Conservation (phyloP, 2,113 vertebrate genomes). For the Aegotheles bennettii region DNA sequence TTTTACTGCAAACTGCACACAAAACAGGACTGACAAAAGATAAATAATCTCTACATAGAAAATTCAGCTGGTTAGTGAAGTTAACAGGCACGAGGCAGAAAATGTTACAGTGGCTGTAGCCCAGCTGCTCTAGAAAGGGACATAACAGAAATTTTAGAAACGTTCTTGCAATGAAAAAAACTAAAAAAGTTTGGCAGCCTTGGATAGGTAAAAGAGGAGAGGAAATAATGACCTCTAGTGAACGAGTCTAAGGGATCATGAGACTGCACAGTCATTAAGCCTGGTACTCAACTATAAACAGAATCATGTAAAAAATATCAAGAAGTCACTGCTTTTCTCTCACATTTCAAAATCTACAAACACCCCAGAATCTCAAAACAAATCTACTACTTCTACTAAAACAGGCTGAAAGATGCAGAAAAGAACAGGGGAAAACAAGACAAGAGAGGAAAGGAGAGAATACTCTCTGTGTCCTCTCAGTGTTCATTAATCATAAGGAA, state of each 20-base stretch:
- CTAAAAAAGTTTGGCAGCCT: neutral
- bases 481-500: neutral
- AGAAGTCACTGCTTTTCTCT: neutral
- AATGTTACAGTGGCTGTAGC: neutral
- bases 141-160: neutral
- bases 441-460: neutral
- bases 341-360: neutral
- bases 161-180: neutral
- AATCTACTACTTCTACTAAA: neutral
- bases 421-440: neutral
- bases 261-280: neutral
- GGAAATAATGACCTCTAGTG: neutral
- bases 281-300: neutral
- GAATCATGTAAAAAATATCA: neutral
- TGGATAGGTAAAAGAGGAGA: neutral
- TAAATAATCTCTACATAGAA: neutral
- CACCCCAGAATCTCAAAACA: neutral
- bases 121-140: neutral
- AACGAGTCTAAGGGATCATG: neutral
- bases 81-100: neutral
- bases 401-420: neutral
- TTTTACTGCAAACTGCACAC: neutral
- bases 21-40: neutral
- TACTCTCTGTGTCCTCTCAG: neutral
- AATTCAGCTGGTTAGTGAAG: neutral